phyloP scores from a whole-genome alignment of 2,888 invertebrate species.

The Carpatolechia fugitivella region DNA sequence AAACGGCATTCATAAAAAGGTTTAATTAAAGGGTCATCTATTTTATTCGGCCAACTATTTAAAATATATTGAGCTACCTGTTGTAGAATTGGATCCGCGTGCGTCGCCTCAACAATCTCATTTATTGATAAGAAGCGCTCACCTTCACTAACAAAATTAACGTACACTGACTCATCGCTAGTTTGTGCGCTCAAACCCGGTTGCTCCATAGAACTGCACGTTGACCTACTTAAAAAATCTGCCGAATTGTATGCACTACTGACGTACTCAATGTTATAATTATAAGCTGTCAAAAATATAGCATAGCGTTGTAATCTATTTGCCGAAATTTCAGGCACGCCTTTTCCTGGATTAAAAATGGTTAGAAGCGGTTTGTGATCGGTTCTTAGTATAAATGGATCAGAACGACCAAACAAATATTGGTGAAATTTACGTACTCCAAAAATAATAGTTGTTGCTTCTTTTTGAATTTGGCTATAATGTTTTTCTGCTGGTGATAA shows the following conservation, averaged over 20 bases:
- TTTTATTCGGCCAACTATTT: not conserved
- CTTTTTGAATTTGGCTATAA: conserved; percentile 10
- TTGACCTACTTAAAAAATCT: conserved; percentile 5
- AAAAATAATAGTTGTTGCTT: conserved; percentile 11
- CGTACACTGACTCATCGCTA: not conserved
- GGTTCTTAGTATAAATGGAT: conserved; percentile 3
- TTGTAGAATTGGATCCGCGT: not conserved
- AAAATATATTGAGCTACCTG: not conserved
- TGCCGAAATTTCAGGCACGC: conserved; percentile 10
- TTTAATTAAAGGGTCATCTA: not conserved
- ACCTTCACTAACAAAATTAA: not conserved
- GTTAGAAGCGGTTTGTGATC: conserved; percentile 16
- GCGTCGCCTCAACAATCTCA: not conserved
- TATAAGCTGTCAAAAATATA: conserved; percentile 10
- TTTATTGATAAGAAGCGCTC: not conserved
- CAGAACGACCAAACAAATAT: not conserved
- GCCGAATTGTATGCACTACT: conserved; percentile 7
- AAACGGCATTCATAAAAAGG: not conserved
- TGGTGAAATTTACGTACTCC: conserved; percentile 8
- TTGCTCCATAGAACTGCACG: not conserved
- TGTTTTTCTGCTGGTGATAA: not conserved
- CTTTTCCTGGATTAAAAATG: conserved; percentile 5
- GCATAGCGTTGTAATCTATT: conserved; percentile 15
- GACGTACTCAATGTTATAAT: conserved; percentile 13
- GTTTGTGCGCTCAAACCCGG: not conserved